Evolutionary conservation across 2,113 vertebrate genomes (phyloP).

Genomic region (Albula goreensis): DNA sequence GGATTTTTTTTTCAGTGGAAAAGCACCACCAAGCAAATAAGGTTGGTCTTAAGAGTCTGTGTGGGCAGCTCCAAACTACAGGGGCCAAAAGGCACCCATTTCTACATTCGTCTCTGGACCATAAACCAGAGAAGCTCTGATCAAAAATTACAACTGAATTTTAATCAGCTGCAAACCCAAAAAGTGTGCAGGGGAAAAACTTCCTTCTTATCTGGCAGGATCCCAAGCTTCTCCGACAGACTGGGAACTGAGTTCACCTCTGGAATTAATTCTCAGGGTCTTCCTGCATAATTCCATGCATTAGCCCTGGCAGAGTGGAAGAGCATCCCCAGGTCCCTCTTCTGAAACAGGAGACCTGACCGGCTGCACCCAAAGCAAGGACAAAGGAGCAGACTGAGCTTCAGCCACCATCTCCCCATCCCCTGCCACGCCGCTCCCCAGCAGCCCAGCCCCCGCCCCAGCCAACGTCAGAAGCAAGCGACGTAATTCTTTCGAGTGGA

Average conservation of each 20-base stretch:
- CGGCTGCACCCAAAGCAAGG: not conserved
- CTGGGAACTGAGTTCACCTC: not conserved
- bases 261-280: not conserved
- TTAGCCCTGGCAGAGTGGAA: not conserved
- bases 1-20: not conserved
- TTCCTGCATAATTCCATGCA: not conserved
- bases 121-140: not conserved
- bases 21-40: not conserved
- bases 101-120: not conserved
- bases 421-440: not conserved
- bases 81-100: not conserved
- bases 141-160: not conserved
- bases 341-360: not conserved
- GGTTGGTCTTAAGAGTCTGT: not conserved
- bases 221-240: not conserved
- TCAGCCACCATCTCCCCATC: not conserved
- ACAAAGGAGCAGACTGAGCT: not conserved
- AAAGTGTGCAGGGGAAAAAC: not conserved
- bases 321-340: not conserved
- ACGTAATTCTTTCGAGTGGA: conserved; percentile 11
- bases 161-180: not conserved
- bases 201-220: not conserved
- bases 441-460: too few relatives aligned
- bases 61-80: not conserved
- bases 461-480: not conserved